Base-by-base conservation (phyloP, 2,888 invertebrate species). In the Phymatocera aterrima region DNA sequence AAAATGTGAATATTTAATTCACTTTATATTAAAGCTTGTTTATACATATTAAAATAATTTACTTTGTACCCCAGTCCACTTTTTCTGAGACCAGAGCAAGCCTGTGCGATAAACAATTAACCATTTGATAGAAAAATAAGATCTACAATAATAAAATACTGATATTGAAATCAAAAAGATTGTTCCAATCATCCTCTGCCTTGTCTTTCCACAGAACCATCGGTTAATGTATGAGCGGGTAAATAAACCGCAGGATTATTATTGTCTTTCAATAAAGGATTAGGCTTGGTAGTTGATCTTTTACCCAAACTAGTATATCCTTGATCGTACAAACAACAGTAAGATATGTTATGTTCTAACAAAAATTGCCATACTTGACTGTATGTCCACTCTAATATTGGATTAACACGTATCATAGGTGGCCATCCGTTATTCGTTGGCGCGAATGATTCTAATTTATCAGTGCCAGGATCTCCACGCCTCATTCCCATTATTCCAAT, bases 401-500 rank as follows among this genome's bases (percentile, higher is more conserved):
- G 99, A 86, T 94, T 97, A 3, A 98, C 95, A 65, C 99, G 92
- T 93, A 98, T 94, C 82, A 98, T 92, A 84, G 94, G 93, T 0
- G 99, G 99, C 99, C 99, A 99, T 82, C 93, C 95, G 0, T 93
- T 86, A 91, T 99, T 99, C 0, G 99, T 99, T 90, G 93, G 93
- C 94, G 96, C 94, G 91, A 97, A 95, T 81, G 92, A 91, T 48
- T 93, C 88, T 75, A 97, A 90, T 83, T 94, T 90, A 82, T 93
- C 91, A 72, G 96, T 95, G 87, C 94, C 94, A 0, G 98, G 98
- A 92, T 99, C 99, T 0, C 96, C 96, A 77, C 94, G 92, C 80
- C 99, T 92, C 3, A 96, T 97, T 8, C 99, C 99, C 96, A 99
- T 97, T 4, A 99, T 92, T 78, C 97, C 95, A 0, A 96, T 97